phyloP scores from a whole-genome alignment of 2,113 vertebrate genomes.

The Chauna torquata region DNA sequence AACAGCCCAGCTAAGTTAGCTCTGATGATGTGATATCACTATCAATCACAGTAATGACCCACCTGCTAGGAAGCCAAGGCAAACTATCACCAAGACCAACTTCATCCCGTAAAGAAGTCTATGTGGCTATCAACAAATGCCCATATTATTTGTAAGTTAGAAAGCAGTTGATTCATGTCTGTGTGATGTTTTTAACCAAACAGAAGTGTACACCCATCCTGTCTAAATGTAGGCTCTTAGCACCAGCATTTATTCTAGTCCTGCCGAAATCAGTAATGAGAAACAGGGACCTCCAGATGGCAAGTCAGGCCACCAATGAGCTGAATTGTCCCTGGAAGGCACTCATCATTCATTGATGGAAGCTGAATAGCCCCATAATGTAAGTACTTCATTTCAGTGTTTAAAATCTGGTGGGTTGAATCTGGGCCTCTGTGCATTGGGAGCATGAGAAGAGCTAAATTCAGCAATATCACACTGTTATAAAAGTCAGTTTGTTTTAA shows the following conservation, averaged over 20 bases:
- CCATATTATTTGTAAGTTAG: not conserved
- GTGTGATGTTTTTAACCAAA: not conserved
- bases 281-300: constrained; percentile 16
- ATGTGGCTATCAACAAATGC: not conserved
- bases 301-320: not conserved
- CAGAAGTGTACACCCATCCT: not conserved
- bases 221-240: not conserved
- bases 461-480: not conserved
- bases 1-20: constrained; percentile 10
- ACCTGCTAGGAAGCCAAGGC: constrained; percentile 1
- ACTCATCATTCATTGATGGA: not conserved
- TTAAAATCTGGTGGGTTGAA: constrained; percentile 18
- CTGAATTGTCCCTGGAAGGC: not conserved
- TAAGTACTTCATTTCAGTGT: not conserved
- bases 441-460: not conserved
- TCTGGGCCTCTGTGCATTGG: not conserved
- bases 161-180: not conserved
- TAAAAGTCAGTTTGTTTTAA: not conserved
- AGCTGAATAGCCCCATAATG: not conserved
- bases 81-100: not conserved
- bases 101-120: not conserved
- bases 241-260: not conserved
- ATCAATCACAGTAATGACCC: constrained; percentile 53
- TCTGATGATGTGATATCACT: not conserved
- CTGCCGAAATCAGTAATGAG: not conserved